These are phyloP conservation scores for Rhingia campestris DNA, from an alignment of 2,888 invertebrate genomes.

Conservation along the genomic window DNA sequence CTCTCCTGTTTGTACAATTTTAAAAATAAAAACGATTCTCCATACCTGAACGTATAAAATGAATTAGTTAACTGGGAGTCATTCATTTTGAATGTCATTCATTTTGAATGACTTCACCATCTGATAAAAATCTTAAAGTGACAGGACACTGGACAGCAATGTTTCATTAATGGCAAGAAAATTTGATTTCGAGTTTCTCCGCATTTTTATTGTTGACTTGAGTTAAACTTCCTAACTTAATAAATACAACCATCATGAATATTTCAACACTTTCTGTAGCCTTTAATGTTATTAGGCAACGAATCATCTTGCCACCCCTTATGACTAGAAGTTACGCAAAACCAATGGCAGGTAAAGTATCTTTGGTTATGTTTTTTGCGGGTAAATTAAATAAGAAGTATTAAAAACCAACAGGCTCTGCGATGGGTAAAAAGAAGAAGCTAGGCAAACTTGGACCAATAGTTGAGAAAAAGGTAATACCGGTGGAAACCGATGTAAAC, in stretches of 20 bases:
- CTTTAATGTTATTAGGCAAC: slow-evolving; percentile 69
- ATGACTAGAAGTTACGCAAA: slow-evolving; percentile 72
- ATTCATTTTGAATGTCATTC: no score
- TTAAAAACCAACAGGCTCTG: slow-evolving; percentile 42
- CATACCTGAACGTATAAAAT: no score
- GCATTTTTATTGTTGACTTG: slow-evolving; percentile 17
- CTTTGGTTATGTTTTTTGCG: slow-evolving; percentile 33
- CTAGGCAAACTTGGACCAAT: slow-evolving; percentile 85
- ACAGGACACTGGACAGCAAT: no score
- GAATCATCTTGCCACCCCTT: slow-evolving; percentile 43
- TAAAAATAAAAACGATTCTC: no score
- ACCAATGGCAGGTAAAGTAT: slow-evolving; percentile 50
- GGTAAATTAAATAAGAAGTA: background rate
- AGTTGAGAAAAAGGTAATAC: slow-evolving; percentile 88
- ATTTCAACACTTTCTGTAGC: slow-evolving; percentile 50
- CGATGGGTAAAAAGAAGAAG: slow-evolving; percentile 85
- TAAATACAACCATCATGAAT: slow-evolving; percentile 50
- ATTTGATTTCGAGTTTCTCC: background rate
- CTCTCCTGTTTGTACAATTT: no score
- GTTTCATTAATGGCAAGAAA: background rate
- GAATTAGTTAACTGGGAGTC: no score
- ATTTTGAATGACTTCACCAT: no score
- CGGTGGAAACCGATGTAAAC: slow-evolving; percentile 92
- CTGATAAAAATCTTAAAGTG: no score
- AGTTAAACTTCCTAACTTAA: slow-evolving; percentile 14